A percentile compares a stretch with the other conserved stretches of the same genome.
Conservation (phyloP, 2,113 vertebrate genomes). For the Bungarus multicinctus region DNA sequence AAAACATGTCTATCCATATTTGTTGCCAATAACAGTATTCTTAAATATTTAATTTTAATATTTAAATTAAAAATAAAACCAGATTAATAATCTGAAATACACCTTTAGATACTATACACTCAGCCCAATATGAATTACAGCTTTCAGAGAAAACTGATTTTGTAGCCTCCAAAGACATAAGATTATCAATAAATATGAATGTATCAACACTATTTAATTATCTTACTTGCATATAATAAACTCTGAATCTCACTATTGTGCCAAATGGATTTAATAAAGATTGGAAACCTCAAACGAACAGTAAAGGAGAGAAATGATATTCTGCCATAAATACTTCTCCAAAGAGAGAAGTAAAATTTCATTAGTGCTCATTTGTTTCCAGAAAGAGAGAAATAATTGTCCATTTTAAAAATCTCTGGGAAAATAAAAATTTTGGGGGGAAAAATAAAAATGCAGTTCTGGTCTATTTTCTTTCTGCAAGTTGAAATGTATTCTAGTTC, state of each 20-base stretch:
- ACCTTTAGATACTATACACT: background rate
- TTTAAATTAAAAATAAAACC: background rate
- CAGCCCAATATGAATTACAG: background rate
- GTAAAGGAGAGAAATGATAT: background rate
- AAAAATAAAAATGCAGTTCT: background rate
- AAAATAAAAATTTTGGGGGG: background rate
- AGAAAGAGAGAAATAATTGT: background rate
- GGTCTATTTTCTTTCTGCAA: background rate
- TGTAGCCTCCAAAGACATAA: background rate
- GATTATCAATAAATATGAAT: background rate
- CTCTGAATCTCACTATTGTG: background rate
- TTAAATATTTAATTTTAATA: background rate
- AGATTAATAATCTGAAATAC: background rate
- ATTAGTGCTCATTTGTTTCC: background rate
- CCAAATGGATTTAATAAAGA: background rate
- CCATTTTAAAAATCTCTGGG: background rate
- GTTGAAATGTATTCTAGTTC: background rate
- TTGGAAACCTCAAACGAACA: background rate
- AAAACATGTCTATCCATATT: background rate
- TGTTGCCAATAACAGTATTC: background rate
- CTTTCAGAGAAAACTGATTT: background rate
- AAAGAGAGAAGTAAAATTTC: background rate
- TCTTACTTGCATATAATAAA: background rate
- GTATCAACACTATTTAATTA: background rate
- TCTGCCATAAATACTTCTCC: background rate